phyloP scores from a whole-genome alignment of 1,140 invertebrate species.

The Mizuhopecten yessoensis region DNA sequence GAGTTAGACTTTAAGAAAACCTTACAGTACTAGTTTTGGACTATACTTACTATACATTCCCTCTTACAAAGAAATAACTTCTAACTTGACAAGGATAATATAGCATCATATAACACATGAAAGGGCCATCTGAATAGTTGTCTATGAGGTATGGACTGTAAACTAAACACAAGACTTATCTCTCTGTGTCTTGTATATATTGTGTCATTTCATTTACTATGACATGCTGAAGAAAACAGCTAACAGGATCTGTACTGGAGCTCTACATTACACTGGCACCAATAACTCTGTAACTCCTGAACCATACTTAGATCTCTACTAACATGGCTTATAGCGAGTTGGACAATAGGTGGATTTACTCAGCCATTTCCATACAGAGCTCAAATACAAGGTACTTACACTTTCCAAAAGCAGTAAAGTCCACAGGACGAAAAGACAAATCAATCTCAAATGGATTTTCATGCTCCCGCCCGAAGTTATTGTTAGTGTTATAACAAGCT shows the following conservation, averaged over 20 bases:
- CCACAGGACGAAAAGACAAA: slow-evolving; percentile 51
- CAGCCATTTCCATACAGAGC: neutral
- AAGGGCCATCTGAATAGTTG: too few species aligned
- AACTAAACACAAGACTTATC: too few species aligned
- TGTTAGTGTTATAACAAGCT: neutral
- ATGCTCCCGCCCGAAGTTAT: slow-evolving; percentile 46
- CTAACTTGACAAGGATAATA: too few species aligned
- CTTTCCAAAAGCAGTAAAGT: slow-evolving; percentile 43
- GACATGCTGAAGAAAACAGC: neutral
- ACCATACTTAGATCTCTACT: neutral
- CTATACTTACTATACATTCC: too few species aligned
- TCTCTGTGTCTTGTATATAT: neutral
- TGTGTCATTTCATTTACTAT: neutral
- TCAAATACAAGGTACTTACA: slow-evolving; percentile 12
- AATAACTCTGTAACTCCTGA: neutral
- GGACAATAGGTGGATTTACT: slow-evolving; percentile 17
- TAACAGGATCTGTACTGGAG: neutral
- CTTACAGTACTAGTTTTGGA: too few species aligned
- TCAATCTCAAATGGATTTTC: slow-evolving; percentile 57
- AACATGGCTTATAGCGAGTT: slow-evolving; percentile 9
- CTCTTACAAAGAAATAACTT: too few species aligned
- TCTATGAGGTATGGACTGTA: too few species aligned
- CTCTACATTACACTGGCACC: too few species aligned
- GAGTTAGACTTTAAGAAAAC: too few species aligned
- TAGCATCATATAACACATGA: too few species aligned